Conservation (phyloP, 2,113 vertebrate species). For the Phylloscopus trochiloides region DNA sequence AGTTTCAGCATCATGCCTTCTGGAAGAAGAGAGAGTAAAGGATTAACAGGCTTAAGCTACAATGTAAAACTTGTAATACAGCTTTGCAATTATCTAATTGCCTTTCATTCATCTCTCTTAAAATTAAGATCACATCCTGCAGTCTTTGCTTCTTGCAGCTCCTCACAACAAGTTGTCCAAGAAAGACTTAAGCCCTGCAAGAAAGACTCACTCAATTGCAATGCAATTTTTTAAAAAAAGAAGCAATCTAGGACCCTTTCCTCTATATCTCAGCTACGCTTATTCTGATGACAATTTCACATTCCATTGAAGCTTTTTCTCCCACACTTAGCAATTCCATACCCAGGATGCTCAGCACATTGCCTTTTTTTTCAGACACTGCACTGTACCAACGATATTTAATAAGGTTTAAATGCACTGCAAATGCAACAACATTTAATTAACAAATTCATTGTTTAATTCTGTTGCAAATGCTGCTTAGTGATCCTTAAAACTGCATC, state of each 20-base stretch:
- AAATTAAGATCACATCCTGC: background rate
- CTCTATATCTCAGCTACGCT: background rate
- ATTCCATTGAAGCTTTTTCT: background rate
- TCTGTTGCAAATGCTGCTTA: background rate
- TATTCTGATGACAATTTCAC: background rate
- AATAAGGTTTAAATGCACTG: background rate
- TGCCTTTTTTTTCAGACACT: background rate
- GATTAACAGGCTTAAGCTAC: background rate
- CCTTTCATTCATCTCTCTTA: background rate
- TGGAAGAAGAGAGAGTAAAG: background rate
- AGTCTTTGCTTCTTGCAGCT: background rate
- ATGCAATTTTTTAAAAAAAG: background rate
- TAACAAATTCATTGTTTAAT: background rate
- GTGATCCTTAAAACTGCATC: background rate
- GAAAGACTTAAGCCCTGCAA: background rate
- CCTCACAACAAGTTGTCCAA: background rate
- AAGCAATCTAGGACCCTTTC: background rate
- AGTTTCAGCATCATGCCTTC: background rate
- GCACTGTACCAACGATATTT: background rate
- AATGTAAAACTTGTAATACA: background rate
- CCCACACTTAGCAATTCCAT: background rate
- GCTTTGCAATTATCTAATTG: background rate
- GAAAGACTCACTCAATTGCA: background rate
- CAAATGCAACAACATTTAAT: background rate
- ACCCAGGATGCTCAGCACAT: background rate